These are phyloP conservation scores for Proisotoma minuta DNA, from an alignment of 2,888 invertebrate genomes.

Conservation along the genomic window DNA sequence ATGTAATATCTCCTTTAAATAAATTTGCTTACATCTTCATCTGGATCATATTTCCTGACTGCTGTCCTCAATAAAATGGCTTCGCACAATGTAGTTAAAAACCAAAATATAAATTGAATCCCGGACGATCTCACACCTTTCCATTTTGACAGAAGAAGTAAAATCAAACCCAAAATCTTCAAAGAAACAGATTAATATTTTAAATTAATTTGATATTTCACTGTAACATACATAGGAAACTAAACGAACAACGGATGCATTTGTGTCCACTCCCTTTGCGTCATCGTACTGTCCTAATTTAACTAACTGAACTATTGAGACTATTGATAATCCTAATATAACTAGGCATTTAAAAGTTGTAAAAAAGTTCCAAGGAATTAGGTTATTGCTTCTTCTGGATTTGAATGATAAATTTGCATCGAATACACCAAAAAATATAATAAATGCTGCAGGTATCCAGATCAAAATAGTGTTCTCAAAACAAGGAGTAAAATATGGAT, in stretches of 20 bases:
- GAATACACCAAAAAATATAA: slow-evolving; percentile 70
- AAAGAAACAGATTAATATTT: neutral
- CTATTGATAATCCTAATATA: neutral
- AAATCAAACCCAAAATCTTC: neutral
- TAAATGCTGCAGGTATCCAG: slow-evolving; percentile 81
- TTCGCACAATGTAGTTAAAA: slow-evolving; percentile 67
- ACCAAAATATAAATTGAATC: slow-evolving; percentile 85
- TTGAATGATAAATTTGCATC: slow-evolving; percentile 70
- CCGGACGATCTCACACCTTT: slow-evolving; percentile 86
- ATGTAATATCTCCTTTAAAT: neutral
- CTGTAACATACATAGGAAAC: slow-evolving; percentile 11
- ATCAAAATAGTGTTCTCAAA: slow-evolving; percentile 85
- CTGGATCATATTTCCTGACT: neutral
- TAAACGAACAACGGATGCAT: slow-evolving; percentile 4
- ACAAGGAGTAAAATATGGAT: slow-evolving; percentile 83
- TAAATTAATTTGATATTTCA: neutral
- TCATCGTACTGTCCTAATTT: neutral
- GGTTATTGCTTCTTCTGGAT: slow-evolving; percentile 65
- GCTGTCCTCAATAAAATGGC: slow-evolving; percentile 66
- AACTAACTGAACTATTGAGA: slow-evolving; percentile 7
- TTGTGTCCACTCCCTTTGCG: neutral
- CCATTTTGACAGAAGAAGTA: slow-evolving; percentile 21
- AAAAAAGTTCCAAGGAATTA: slow-evolving; percentile 58
- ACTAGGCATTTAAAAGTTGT: neutral
- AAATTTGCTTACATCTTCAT: slow-evolving; percentile 1